Conservation (phyloP, 1,140 invertebrate genomes). For the Zaprionus ghesquierei region DNA sequence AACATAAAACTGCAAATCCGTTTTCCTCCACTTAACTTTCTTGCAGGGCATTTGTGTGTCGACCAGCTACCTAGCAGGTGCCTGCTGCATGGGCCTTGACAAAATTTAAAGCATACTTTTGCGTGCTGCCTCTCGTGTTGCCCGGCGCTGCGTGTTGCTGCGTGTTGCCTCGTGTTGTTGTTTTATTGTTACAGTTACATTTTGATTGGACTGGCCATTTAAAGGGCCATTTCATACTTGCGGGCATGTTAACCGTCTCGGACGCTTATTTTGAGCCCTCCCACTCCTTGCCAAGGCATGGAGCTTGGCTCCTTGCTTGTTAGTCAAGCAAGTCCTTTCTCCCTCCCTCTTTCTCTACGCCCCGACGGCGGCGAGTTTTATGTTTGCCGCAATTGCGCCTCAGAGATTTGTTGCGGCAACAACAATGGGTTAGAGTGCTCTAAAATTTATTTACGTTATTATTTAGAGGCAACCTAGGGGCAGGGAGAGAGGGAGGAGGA, state of each 20-base stretch:
- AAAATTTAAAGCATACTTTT: constrained; percentile 62
- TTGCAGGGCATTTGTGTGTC: not conserved
- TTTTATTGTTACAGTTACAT: constrained; percentile 62
- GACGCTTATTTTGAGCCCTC: constrained; percentile 2
- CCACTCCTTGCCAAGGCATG: constrained; percentile 6
- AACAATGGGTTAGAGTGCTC: constrained; percentile 22
- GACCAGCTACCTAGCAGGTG: not conserved
- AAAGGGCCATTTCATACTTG: constrained; percentile 42
- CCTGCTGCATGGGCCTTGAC: not conserved
- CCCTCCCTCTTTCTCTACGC: not conserved
- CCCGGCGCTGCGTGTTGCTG: too few relatives aligned
- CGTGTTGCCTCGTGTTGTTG: constrained; percentile 1
- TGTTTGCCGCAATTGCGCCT: constrained; percentile 74
- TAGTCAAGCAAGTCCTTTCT: too few relatives aligned
- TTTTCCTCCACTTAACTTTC: too few relatives aligned
- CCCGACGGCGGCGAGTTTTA: constrained; percentile 44
- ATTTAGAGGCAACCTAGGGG: constrained; percentile 37
- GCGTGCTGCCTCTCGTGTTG: constrained; percentile 42
- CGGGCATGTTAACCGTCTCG: constrained; percentile 31
- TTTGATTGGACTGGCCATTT: constrained; percentile 63
- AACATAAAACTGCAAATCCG: too few relatives aligned
- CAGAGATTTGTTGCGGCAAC: constrained; percentile 56
- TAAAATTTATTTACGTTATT: constrained; percentile 74
- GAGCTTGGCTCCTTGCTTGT: too few relatives aligned
- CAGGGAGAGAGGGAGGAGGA: not conserved